These are phyloP conservation scores for Busseola fusca DNA, from an alignment of 2,888 invertebrate species.

Conservation along the genomic window DNA sequence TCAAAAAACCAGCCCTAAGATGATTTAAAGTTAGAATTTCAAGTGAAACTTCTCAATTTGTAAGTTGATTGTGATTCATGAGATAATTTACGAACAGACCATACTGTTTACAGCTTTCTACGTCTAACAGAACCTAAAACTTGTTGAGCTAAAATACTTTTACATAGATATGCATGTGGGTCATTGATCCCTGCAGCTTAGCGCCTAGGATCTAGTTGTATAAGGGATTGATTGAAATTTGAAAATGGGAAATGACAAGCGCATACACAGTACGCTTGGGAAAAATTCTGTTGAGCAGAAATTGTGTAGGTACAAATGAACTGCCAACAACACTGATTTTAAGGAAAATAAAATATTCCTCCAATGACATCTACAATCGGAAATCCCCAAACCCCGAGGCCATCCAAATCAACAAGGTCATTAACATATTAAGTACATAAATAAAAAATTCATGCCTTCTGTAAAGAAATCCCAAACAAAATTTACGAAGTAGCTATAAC, in stretches of 20 bases:
- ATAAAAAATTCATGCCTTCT: conserved; percentile 41
- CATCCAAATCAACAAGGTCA: conserved; percentile 30
- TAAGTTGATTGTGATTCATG: neutral
- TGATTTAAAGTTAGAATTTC: neutral
- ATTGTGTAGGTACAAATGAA: neutral
- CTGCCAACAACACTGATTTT: neutral
- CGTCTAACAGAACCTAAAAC: neutral
- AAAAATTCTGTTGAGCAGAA: neutral
- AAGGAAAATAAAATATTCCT: conserved; percentile 7
- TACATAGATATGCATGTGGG: too few species aligned
- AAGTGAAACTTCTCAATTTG: neutral
- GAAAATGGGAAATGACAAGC: neutral
- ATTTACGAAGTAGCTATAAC: conserved; percentile 53
- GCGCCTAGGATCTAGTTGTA: too few species aligned
- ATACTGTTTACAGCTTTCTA: neutral
- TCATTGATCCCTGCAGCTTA: too few species aligned
- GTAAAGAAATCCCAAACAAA: conserved; percentile 49
- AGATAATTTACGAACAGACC: neutral
- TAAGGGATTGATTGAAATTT: conserved; percentile 3
- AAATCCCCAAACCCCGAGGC: conserved; percentile 14
- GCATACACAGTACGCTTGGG: neutral
- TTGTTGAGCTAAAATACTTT: too few species aligned
- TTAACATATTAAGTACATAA: conserved; percentile 51
- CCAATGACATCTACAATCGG: conserved; percentile 8
- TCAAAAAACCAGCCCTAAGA: too few species aligned